Conservation (phyloP, 2,888 invertebrate genomes). For the Boloria selene region DNA sequence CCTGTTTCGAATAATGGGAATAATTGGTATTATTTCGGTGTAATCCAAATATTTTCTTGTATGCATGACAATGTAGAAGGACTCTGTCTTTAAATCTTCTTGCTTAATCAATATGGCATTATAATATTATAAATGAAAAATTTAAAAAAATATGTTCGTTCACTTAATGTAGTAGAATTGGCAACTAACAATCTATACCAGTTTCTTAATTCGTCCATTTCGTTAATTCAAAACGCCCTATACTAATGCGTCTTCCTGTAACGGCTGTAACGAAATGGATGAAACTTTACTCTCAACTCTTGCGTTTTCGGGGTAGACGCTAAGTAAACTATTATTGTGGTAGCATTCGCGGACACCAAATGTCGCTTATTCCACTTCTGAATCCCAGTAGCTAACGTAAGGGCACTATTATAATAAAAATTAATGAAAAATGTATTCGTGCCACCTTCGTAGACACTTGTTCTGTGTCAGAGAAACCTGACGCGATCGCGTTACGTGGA, state of each 20-base stretch:
- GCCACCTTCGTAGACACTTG: conserved; percentile 32
- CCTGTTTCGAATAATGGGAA: conserved; percentile 6
- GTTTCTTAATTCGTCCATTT: conserved; percentile 38
- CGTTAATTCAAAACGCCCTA: conserved; percentile 22
- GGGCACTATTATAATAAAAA: conserved; percentile 17
- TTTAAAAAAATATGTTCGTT: conserved; percentile 20
- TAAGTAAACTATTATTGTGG: conserved; percentile 59
- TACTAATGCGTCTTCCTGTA: conserved; percentile 34
- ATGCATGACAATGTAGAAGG: not conserved
- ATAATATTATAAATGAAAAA: not conserved
- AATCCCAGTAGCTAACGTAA: not conserved
- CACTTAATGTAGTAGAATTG: conserved; percentile 18
- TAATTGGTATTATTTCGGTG: conserved; percentile 9
- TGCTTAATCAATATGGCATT: not conserved
- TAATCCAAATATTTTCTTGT: not conserved
- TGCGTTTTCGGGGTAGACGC: conserved; percentile 41
- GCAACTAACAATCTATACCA: conserved; percentile 27
- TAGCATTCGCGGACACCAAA: conserved; percentile 53
- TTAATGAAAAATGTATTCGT: conserved; percentile 22
- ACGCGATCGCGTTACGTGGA: conserved; percentile 9
- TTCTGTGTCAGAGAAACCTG: conserved; percentile 25
- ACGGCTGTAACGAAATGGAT: conserved; percentile 39
- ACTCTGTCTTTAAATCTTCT: not conserved
- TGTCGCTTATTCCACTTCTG: conserved; percentile 28
- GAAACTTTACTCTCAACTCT: conserved; percentile 33